Conservation (phyloP, 2,888 invertebrate genomes). For the Didymodactylos carnosus region DNA sequence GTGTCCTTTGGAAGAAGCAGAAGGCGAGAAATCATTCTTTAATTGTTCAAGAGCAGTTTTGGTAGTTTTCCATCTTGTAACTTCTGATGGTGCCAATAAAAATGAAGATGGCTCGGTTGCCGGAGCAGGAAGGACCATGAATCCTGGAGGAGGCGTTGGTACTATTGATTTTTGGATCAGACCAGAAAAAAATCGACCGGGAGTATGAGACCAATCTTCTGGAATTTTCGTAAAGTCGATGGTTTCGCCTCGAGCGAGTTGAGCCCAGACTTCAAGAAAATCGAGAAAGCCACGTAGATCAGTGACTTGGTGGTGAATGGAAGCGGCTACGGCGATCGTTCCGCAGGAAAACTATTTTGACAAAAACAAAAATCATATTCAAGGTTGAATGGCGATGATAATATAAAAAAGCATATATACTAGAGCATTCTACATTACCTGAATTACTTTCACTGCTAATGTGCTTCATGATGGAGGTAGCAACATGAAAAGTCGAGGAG, state of each 20-base stretch:
- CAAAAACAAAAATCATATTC: not conserved
- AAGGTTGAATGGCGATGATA: not conserved
- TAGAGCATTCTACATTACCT: not conserved
- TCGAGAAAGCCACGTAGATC: not conserved
- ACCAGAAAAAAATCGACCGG: not conserved
- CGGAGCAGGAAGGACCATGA: not conserved
- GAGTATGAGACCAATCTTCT: not conserved
- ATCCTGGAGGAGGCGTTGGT: not conserved
- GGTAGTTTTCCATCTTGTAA: not conserved
- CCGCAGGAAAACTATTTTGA: not conserved
- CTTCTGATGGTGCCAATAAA: not conserved
- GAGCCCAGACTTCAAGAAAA: not conserved
- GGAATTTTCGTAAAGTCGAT: not conserved
- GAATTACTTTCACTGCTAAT: constrained; percentile 1
- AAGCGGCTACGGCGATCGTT: not conserved
- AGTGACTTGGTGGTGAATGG: not conserved
- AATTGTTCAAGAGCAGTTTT: not conserved
- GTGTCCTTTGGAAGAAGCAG: not conserved
- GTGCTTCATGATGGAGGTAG: not conserved
- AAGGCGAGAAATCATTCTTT: not conserved
- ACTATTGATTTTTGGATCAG: not conserved
- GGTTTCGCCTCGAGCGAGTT: not conserved
- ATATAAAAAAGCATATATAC: not conserved
- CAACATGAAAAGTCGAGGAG: not conserved
- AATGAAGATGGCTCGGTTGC: not conserved